Percentiles rank a stretch among this genome's conserved stretches.
These are phyloP conservation scores for Anser brachyrhynchus DNA, from an alignment of 2,113 vertebrate species.

Conservation along the genomic window DNA sequence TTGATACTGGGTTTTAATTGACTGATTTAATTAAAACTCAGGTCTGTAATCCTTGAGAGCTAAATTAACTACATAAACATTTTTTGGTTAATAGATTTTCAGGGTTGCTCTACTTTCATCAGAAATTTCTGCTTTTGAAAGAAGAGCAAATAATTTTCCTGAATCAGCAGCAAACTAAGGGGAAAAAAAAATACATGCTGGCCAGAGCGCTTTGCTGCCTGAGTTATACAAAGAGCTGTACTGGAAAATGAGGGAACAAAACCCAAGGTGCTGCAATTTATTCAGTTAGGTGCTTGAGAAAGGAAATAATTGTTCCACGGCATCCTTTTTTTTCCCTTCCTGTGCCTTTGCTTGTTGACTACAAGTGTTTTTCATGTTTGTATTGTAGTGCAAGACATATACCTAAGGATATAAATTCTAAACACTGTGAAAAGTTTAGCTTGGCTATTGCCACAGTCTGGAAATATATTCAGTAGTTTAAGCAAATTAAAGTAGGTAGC, in stretches of 20 bases:
- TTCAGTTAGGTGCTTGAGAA: not conserved
- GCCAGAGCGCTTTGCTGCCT: not conserved
- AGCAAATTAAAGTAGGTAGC: not conserved
- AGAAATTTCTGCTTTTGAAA: not conserved
- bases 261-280: not conserved
- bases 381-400: not conserved
- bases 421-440: not conserved
- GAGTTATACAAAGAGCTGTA: not conserved
- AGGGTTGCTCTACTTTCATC: not conserved
- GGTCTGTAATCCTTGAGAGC: not conserved
- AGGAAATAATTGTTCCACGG: not conserved
- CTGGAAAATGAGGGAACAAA: not conserved
- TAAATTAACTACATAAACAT: constrained; percentile 13
- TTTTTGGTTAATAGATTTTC: constrained; percentile 21
- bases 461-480: not conserved
- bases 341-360: not conserved
- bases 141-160: not conserved
- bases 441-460: not conserved
- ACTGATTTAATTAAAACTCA: constrained; percentile 25
- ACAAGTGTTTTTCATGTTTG: not conserved
- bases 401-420: not conserved
- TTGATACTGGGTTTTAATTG: constrained; percentile 7
- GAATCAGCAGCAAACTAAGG: not conserved
- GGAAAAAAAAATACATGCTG: not conserved
- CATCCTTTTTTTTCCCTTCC: not conserved